Percentiles rank a stretch among this genome's conserved stretches.
These are phyloP conservation scores for Palaemon carinicauda DNA, from an alignment of 1,140 invertebrate species.

Conservation along the genomic window DNA sequence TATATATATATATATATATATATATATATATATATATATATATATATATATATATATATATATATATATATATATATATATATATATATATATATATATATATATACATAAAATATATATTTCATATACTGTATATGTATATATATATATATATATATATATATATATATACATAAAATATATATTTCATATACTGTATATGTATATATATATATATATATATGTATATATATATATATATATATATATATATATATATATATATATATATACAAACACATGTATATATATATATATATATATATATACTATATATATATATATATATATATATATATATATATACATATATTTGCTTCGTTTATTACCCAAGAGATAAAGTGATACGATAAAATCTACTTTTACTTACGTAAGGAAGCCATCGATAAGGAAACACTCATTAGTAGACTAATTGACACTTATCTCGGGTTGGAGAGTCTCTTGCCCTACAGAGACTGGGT, in stretches of 20 bases:
- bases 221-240: neutral
- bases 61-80: constrained; percentile 13
- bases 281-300: neutral
- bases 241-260: neutral
- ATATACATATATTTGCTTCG: no score
- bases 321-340: neutral
- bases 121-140: neutral
- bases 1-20: no score
- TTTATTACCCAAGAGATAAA: no score
- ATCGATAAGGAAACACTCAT: no score
- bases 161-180: neutral
- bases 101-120: neutral
- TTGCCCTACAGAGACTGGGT: no score
- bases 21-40: no score
- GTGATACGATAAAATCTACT: no score
- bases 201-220: neutral
- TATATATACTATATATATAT: neutral
- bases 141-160: neutral
- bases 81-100: neutral
- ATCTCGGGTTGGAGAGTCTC: no score
- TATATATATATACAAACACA: neutral
- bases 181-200: neutral
- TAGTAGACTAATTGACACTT: no score
- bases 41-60: neutral
- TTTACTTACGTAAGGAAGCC: no score